These are phyloP conservation scores for Hypomecis atomaria DNA, from an alignment of 2,888 invertebrate species.

Conservation along the genomic window DNA sequence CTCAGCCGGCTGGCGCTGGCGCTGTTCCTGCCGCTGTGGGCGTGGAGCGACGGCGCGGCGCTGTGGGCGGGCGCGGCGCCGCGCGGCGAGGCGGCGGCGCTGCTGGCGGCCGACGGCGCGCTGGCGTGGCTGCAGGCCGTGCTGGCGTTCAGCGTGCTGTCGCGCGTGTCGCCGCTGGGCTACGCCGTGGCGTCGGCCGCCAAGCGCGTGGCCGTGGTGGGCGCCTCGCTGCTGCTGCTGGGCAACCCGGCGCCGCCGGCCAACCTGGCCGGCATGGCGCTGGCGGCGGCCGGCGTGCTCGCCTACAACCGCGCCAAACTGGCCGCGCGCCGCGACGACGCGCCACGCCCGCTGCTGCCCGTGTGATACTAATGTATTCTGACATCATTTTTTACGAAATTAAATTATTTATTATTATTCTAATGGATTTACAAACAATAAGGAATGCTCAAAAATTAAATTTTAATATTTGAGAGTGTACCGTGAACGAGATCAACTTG, in stretches of 20 bases:
- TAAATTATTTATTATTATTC: conserved; percentile 2
- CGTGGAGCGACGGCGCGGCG: conserved; percentile 50
- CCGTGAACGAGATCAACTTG: no score
- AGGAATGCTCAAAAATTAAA: no score
- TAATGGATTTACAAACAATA: no score
- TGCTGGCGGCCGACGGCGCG: conserved; percentile 88
- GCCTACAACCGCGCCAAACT: conserved; percentile 89
- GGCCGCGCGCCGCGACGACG: conserved; percentile 42
- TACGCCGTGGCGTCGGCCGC: conserved; percentile 98
- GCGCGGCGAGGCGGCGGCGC: conserved; percentile 44
- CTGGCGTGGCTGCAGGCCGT: conserved; percentile 98
- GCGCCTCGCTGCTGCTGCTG: conserved; percentile 92
- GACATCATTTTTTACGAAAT: conserved; percentile 19
- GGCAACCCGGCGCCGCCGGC: conserved; percentile 95
- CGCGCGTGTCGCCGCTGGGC: conserved; percentile 95
- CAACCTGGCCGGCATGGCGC: conserved; percentile 95
- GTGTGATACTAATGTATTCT: conserved; percentile 15
- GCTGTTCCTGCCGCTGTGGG: conserved; percentile 94
- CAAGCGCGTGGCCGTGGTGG: conserved; percentile 96
- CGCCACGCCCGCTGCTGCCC: conserved; percentile 21
- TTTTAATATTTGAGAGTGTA: no score
- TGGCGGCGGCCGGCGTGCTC: conserved; percentile 95
- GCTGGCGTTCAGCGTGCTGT: conserved; percentile 96
- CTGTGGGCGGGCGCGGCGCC: conserved; percentile 47
- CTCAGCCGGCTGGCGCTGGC: conserved; percentile 91